These are phyloP conservation scores for Acleris emargana DNA, from an alignment of 2,888 invertebrate genomes.

Conservation along the genomic window DNA sequence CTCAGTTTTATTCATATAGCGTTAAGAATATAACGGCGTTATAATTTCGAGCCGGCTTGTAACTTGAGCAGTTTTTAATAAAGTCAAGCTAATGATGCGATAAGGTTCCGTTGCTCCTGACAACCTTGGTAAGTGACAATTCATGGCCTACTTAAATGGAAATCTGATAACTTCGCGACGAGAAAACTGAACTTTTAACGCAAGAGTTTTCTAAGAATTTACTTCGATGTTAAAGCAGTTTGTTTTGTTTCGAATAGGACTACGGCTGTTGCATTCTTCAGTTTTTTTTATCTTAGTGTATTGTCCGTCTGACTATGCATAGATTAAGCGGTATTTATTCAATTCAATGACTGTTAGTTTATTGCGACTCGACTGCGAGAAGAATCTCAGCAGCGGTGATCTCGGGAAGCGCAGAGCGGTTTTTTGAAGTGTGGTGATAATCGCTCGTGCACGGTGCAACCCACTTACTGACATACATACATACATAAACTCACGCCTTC, in stretches of 20 bases:
- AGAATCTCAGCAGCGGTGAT: too few relatives aligned
- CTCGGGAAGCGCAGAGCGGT: too few relatives aligned
- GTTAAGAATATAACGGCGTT: not conserved
- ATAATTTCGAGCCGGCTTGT: constrained; percentile 8
- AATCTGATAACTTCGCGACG: constrained; percentile 26
- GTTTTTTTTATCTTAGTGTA: too few relatives aligned
- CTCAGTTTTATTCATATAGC: not conserved
- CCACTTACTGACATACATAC: too few relatives aligned
- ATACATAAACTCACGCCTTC: too few relatives aligned
- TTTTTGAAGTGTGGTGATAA: too few relatives aligned
- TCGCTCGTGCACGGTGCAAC: too few relatives aligned
- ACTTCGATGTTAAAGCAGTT: constrained; percentile 2
- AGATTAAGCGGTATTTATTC: too few relatives aligned
- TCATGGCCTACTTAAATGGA: constrained; percentile 31
- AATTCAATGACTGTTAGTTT: too few relatives aligned
- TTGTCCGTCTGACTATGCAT: too few relatives aligned
- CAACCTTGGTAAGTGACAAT: constrained; percentile 15
- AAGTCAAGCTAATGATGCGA: constrained; percentile 29
- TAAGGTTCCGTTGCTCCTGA: constrained; percentile 13
- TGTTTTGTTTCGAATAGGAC: not conserved
- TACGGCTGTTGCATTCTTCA: not conserved
- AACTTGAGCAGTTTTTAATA: constrained; percentile 31
- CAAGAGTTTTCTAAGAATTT: constrained; percentile 14
- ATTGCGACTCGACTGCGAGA: too few relatives aligned
- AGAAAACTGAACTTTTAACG: constrained; percentile 24